These are phyloP conservation scores for Emydura subglobosa DNA, from an alignment of 2,113 vertebrate genomes.

Conservation along the genomic window DNA sequence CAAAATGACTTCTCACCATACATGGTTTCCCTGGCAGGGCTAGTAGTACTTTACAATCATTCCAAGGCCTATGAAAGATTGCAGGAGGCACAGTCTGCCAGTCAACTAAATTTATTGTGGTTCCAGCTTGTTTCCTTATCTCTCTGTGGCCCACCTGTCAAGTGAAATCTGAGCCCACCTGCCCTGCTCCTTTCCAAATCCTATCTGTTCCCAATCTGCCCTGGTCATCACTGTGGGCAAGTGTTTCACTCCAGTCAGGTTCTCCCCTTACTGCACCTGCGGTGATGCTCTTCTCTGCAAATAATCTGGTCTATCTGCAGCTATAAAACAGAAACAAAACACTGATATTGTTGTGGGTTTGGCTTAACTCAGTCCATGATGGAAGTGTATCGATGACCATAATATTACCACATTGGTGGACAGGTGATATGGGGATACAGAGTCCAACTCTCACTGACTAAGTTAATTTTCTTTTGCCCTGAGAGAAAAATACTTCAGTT, in stretches of 20 bases:
- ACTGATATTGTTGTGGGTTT: not conserved
- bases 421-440: accelerated
- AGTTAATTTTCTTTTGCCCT: not conserved
- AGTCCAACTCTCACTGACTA: slow-evolving; percentile 4
- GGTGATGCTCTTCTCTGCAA: not conserved
- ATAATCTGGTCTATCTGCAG: not conserved
- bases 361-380: not conserved
- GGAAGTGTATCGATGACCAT: not conserved
- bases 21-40: not conserved
- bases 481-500: not conserved
- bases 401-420: not conserved
- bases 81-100: not conserved
- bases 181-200: not conserved
- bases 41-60: not conserved
- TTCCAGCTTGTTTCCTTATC: not conserved
- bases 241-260: not conserved
- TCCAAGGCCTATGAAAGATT: accelerated
- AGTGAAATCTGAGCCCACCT: not conserved
- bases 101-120: not conserved
- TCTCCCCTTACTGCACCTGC: not conserved
- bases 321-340: not conserved
- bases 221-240: not conserved
- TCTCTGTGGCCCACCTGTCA: not conserved
- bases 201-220: not conserved
- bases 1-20: not conserved